Evolutionary conservation across 2,888 invertebrate species (phyloP), one percentile per base, ranked within the genome.

Genomic region (Tetrapedia diversipes): DNA sequence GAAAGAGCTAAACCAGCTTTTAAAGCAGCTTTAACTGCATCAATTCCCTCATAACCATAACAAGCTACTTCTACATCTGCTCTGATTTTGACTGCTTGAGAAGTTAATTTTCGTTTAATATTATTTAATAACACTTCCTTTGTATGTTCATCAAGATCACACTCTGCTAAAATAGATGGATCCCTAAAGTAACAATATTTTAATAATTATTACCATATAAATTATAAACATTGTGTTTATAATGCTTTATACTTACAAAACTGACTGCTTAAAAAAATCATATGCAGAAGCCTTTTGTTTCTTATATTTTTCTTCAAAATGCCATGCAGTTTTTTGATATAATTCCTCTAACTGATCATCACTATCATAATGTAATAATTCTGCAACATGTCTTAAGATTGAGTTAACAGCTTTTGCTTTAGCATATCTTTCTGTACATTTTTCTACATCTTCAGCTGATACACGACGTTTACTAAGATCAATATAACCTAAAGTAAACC

Each of bases 401-500:
- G 99, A 99, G 93, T 99, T 99, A 1, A 99, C 99, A 16, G 98
- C 98, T 93, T 99, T 99, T 0, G 98, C 99, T 93, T 99, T 99
- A 4, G 99, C 98, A 92, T 97, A 99, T 89, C 99, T 95, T 91
- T 99, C 99, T 88, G 99, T 99, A 92, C 99, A 99, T 92, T 98
- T 98, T 88, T 98, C 97, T 72, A 99, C 97, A 92, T 99, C 99
- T 92, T 99, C 99, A 0, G 97, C 96, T 0, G 99, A 99, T 1
- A 99, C 99, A 92, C 99, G 95, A 91, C 99, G 95, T 93, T 99
- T 99, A 79, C 99, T 99, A 87, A 99, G 94, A 95, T 99, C 99
- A 92, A 99, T 99, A 92, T 99, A 99, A 89, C 97, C 97, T 97
- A 59, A 1, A 72, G 60, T 49, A 39, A 59, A 60, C 29, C 6